Evolutionary conservation across 2,888 invertebrate genomes (phyloP), one percentile per base, ranked within the genome.

Genomic region (Entomobrya multifasciata): DNA sequence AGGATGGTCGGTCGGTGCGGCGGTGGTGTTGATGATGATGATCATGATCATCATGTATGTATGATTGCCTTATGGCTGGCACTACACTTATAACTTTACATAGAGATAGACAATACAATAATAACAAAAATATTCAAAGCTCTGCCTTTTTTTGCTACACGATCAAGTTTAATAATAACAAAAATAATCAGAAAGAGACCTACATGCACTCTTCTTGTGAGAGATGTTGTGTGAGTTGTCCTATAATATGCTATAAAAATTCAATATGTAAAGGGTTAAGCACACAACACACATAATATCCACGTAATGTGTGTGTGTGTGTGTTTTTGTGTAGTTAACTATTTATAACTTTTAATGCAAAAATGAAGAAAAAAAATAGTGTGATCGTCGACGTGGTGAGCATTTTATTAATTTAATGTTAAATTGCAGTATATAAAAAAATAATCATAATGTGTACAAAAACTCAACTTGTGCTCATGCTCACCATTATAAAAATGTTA

Each of bases 101-200:
- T 4, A 30, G 30, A 62, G 30, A 17, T 15, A 30, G 1, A 20
- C 41, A 67, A 67, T 20, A 67, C 65, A 67, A 67, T 67, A 27
- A 30, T 3, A 17, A 49, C 3, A 41, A 22, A 67, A 67, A 44
- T 65, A 67, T 17, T 44, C 41, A n/a, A 67, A 44, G 67, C 25
- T 36, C 36, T 4, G 36, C 36, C 36, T 36, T 8, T 36, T 36
- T 13, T 67, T 67, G 67, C n/a, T n/a, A n/a, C n/a, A n/a, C 15
- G 67, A 67, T 67, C 44, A 67, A 44, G 22, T 22, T 67, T 67
- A 67, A 67, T 67, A 67, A 67, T 8, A 67, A 20, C 1, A 44
- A 44, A 17, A 65, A 65, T 17, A 30, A 36, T 10, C 17, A 17
- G 13, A 44, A 49, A 15, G 13, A 49, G 13, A n/a, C 5, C 49